A percentile compares a stretch with the other conserved stretches of the same genome.
These are phyloP conservation scores for Pseudochaenichthys georgianus DNA, from an alignment of 2,797 vertebrate species.

Conservation along the genomic window DNA sequence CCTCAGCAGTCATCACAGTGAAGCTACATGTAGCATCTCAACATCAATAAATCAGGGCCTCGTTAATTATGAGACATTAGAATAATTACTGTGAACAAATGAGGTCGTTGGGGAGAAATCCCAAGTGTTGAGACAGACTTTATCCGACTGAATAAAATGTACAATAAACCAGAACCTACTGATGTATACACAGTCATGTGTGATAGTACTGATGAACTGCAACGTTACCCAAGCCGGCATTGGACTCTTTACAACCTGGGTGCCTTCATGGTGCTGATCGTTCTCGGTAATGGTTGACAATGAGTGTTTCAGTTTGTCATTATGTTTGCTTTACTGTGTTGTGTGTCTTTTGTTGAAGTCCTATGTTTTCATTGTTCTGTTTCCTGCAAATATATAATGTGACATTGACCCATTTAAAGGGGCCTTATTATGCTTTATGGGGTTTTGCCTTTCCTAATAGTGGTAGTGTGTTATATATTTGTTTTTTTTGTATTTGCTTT, in stretches of 20 bases:
- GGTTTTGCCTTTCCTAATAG: no score
- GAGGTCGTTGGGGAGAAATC: conserved; percentile 3
- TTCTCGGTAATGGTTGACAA: not conserved
- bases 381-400: no score
- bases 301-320: not conserved
- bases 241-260: not conserved
- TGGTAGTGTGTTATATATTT: no score
- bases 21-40: not conserved
- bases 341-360: not conserved
- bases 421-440: no score
- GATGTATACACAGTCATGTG: no score
- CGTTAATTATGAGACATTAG: conserved; percentile 3
- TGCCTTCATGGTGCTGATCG: not conserved
- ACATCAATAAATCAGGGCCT: conserved; percentile 12
- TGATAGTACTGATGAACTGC: not conserved
- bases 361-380: not conserved
- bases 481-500: no score
- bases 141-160: not conserved
- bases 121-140: not conserved
- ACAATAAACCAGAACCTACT: not conserved
- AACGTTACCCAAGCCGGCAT: not conserved
- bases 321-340: not conserved
- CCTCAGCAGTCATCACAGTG: not conserved
- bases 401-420: no score
- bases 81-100: conserved; percentile 14